Evolutionary conservation across 2,113 vertebrate genomes (phyloP).

Genomic region (Gopherus evgoodei): DNA sequence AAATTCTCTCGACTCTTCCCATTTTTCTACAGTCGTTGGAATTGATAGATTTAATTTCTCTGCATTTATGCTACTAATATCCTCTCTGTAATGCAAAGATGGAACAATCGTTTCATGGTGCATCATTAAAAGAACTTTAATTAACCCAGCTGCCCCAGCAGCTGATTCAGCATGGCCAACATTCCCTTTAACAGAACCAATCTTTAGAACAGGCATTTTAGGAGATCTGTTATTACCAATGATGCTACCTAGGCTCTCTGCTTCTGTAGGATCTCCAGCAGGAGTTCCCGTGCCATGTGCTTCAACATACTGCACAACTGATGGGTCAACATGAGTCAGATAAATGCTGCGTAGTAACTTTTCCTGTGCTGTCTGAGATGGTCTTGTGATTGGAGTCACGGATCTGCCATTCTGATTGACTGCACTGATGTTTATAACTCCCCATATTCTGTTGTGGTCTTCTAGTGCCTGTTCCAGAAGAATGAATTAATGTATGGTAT

Average conservation of each 20-base stretch:
- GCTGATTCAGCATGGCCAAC: conserved; percentile 90
- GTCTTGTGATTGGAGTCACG: conserved; percentile 82
- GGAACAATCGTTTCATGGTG: conserved; percentile 86
- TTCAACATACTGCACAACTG: conserved; percentile 84
- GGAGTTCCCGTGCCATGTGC: conserved; percentile 87
- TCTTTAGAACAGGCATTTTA: conserved; percentile 61
- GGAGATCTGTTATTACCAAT: conserved; percentile 75
- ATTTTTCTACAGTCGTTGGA: conserved; percentile 79
- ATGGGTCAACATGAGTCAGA: conserved; percentile 71
- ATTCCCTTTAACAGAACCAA: conserved; percentile 89
- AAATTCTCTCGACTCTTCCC: conserved; percentile 73
- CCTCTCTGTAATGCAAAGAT: conserved; percentile 84
- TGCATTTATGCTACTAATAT: conserved; percentile 78
- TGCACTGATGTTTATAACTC: conserved; percentile 81
- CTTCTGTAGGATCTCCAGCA: conserved; percentile 83
- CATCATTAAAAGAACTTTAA: conserved; percentile 94
- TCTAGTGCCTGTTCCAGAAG: conserved; percentile 77
- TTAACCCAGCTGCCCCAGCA: conserved; percentile 86
- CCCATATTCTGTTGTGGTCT: conserved; percentile 85
- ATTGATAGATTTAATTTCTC: conserved; percentile 80
- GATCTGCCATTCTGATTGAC: conserved; percentile 86
- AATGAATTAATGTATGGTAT: background rate
- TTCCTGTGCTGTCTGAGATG: conserved; percentile 81
- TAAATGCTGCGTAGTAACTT: conserved; percentile 83
- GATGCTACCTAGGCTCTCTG: conserved; percentile 78